Percentiles rank a stretch among this genome's conserved stretches.
These are phyloP conservation scores for Lampropteryx suffumata DNA, from an alignment of 2,888 invertebrate species.

Conservation along the genomic window DNA sequence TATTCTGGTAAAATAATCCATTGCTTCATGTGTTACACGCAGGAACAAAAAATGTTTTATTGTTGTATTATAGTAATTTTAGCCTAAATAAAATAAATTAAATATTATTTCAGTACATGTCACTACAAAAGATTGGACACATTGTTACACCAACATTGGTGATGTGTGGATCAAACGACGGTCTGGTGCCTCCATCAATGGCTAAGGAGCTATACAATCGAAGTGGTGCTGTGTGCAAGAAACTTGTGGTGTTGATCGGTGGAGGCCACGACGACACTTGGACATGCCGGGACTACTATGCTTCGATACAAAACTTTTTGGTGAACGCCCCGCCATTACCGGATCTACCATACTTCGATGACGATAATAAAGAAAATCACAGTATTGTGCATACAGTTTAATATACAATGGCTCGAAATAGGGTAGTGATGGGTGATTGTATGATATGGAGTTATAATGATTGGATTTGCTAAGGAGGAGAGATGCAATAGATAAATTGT, in stretches of 20 bases:
- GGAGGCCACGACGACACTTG: conserved; percentile 98
- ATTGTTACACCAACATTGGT: conserved; percentile 91
- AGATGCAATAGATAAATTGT: neutral
- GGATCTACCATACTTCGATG: conserved; percentile 57
- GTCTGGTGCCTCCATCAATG: conserved; percentile 95
- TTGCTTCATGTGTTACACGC: no score
- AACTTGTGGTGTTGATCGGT: conserved; percentile 88
- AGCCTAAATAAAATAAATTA: no score
- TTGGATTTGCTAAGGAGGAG: neutral
- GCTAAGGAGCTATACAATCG: conserved; percentile 90
- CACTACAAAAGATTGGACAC: conserved; percentile 87
- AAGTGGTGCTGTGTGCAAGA: conserved; percentile 90
- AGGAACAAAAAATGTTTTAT: no score
- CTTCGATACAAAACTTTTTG: conserved; percentile 80
- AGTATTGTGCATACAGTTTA: conserved; percentile 61
- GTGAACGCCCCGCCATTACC: conserved; percentile 58
- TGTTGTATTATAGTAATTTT: no score
- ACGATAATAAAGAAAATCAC: conserved; percentile 43
- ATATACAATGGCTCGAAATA: neutral
- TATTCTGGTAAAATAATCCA: no score
- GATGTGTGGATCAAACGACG: conserved; percentile 93
- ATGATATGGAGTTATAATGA: neutral
- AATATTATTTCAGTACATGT: conserved; percentile 84
- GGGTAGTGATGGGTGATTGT: neutral
- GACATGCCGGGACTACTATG: conserved; percentile 92